Percentiles rank a stretch among this genome's conserved stretches.
These are phyloP conservation scores for Amblyopsis rosae DNA, from an alignment of 2,113 vertebrate genomes.

Conservation along the genomic window DNA sequence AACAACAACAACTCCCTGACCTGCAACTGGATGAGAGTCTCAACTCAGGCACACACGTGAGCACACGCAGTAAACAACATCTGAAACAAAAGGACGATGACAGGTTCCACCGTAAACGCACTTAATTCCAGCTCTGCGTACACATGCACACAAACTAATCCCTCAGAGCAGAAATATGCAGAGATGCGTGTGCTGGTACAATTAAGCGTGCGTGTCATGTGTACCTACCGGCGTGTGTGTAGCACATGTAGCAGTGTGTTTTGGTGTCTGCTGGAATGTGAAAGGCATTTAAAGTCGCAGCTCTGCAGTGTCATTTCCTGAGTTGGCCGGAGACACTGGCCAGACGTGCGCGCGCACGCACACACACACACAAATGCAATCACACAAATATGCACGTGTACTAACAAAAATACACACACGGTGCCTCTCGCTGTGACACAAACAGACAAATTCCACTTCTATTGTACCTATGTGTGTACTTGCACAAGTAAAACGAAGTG, in stretches of 20 bases:
- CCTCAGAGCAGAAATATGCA: background rate
- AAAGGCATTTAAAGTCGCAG: constrained; percentile 51
- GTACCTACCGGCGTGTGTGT: constrained; percentile 8
- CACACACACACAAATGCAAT: background rate
- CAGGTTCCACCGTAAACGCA: background rate
- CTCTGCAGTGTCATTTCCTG: constrained; percentile 54
- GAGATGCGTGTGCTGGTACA: background rate
- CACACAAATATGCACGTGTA: background rate
- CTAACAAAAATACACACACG: constrained; percentile 3
- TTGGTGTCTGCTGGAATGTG: constrained; percentile 32
- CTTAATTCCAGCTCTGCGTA: background rate
- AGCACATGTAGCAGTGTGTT: background rate
- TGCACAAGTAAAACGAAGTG: background rate
- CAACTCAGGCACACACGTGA: no score
- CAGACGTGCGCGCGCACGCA: constrained; percentile 17
- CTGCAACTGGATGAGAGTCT: no score
- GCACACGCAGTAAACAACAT: background rate
- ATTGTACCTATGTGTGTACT: background rate
- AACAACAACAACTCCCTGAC: no score
- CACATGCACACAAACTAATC: background rate
- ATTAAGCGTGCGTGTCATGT: background rate
- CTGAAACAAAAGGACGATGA: background rate
- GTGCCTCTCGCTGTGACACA: background rate
- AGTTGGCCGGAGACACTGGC: constrained; percentile 23
- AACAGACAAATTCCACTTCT: background rate